Base-by-base conservation (phyloP, 2,888 invertebrate species). In the Lepetodrilus schrolli region DNA sequence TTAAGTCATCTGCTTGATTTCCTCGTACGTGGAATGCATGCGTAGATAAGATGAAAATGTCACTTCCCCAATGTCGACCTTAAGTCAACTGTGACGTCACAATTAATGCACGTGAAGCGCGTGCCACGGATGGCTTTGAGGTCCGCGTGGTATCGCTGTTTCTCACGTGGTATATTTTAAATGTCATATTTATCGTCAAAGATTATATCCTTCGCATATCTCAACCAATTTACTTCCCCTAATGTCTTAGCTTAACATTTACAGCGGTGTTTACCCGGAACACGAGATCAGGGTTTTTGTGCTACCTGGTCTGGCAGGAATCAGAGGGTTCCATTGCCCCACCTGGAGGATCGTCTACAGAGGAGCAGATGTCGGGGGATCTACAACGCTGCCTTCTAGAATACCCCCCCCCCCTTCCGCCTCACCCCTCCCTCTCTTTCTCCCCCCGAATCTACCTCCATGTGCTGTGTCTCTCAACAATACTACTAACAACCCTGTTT, bases 11-110 rank as follows among this genome's bases (percentile, higher is more conserved):
- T 58, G 58, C 58, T 17, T 58, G n/a, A 58, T 58, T 34, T 58
- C 58, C 58, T 17, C 26, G 26, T 34, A 17, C 17, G 43, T 58
- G 58, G 20, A 48, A 20, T 58, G 17, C 34, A 17, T 58, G 17
- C 17, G 26, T 34, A 23, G 58, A 58, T 58, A 58, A n/a, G 26
- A 58, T 30, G 58, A 30, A 58, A 58, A 58, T 58, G 58, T 58
- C 58, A 58, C 58, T 58, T 58, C 58, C 34, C 58, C 30, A n/a
- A 58, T 13, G 58, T 58, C 58, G 58, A 58, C 58, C 58, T 7
- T 17, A 30, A 34, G 13, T 34, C 17, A 30, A 21, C 30, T 17
- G 30, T 58, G 58, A 58, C 58, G 58, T 58, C 58, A 58, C 58
- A 8, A 34, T n/a, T 5, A 8, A 17, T 58, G 58, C 58, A 58